phyloP scores from a whole-genome alignment of 2,888 invertebrate species.

The Noctua pronuba region DNA sequence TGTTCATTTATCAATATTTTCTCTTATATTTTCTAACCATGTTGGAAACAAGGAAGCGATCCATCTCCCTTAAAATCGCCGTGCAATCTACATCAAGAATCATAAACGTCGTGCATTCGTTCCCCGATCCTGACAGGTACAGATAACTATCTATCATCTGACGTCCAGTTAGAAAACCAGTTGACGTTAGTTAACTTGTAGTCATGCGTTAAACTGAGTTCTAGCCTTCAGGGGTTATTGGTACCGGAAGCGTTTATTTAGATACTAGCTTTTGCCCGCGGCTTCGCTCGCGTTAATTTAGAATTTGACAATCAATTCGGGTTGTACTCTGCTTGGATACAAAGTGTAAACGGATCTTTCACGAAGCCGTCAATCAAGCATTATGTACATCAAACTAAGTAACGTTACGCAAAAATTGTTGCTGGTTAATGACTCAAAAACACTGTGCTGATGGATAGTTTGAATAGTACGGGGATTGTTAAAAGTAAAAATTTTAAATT shows the following conservation, averaged over 20 bases:
- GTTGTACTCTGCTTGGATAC: too few relatives aligned
- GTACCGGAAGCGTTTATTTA: conserved; percentile 12
- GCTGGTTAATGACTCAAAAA: too few relatives aligned
- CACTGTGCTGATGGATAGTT: too few relatives aligned
- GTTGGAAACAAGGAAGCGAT: conserved; percentile 50
- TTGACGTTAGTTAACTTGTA: conserved; percentile 41
- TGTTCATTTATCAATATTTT: conserved; percentile 1
- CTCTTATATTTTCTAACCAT: not conserved
- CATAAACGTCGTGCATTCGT: conserved; percentile 43
- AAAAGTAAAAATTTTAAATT: too few relatives aligned
- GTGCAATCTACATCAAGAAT: conserved; percentile 45
- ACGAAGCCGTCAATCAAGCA: too few relatives aligned
- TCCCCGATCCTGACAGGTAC: conserved; percentile 40
- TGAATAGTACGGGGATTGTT: too few relatives aligned
- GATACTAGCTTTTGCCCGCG: not conserved
- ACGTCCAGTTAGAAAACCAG: conserved; percentile 60
- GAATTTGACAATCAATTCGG: too few relatives aligned
- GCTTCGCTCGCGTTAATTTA: too few relatives aligned
- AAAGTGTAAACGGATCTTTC: too few relatives aligned
- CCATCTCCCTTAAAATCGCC: conserved; percentile 51
- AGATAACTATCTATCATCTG: conserved; percentile 61
- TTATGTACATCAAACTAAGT: too few relatives aligned
- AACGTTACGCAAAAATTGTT: too few relatives aligned
- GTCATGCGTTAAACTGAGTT: conserved; percentile 40
- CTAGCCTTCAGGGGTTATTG: conserved; percentile 21